A percentile compares a stretch with the other conserved stretches of the same genome.
These are phyloP conservation scores for Cyprinodon variegatus DNA, from an alignment of 2,113 vertebrate species.

Conservation along the genomic window DNA sequence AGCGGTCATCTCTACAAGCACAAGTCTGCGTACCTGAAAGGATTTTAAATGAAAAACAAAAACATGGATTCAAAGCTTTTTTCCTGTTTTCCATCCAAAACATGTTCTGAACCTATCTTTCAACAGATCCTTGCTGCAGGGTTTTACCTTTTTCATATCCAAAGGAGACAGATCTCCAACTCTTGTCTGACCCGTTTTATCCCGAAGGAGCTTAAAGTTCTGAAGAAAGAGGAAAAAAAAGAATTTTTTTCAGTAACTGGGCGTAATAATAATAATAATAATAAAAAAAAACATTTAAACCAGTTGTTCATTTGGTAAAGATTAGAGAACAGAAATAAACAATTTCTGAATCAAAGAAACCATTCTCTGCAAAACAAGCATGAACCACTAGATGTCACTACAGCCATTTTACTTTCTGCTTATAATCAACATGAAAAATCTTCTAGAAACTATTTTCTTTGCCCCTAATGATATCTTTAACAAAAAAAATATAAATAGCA, in stretches of 20 bases:
- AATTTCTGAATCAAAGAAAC: neutral
- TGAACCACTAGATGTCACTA: constrained; percentile 38
- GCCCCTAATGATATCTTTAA: neutral
- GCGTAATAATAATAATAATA: neutral
- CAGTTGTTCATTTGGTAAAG: neutral
- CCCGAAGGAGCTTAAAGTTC: constrained; percentile 89
- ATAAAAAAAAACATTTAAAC: neutral
- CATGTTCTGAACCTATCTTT: neutral
- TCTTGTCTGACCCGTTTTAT: constrained; percentile 94
- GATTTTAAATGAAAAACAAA: neutral
- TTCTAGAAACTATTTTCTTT: too few species aligned
- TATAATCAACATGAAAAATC: neutral
- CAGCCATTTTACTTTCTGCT: neutral
- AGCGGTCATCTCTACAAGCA: constrained; percentile 92
- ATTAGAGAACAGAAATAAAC: neutral
- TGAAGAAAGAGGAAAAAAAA: constrained; percentile 46
- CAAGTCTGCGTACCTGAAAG: constrained; percentile 81
- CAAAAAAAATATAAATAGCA: neutral
- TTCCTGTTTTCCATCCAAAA: neutral
- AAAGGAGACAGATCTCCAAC: constrained; percentile 90
- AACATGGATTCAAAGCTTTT: neutral
- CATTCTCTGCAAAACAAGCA: neutral
- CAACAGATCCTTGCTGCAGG: neutral
- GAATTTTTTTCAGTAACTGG: neutral
- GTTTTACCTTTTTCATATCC: constrained; percentile 91